Evolutionary conservation across 1,140 invertebrate species (phyloP).

Genomic region (Phthorimaea operculella): DNA sequence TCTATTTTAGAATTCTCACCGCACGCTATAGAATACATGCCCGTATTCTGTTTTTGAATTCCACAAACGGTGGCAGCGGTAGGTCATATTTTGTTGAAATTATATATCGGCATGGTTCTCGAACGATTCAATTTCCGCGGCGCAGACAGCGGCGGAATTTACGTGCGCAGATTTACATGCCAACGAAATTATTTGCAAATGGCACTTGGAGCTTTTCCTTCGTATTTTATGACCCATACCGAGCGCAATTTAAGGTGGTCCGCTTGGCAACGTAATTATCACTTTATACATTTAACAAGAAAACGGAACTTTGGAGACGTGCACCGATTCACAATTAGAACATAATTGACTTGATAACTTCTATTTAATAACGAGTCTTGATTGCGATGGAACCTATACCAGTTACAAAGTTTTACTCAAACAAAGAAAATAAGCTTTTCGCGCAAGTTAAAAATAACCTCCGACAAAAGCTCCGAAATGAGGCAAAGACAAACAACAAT

Average conservation of each 20-base stretch:
- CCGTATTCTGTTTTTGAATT: neutral
- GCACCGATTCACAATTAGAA: neutral
- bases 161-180: slow-evolving; percentile 61
- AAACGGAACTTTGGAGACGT: neutral
- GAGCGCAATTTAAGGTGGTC: slow-evolving; percentile 20
- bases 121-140: slow-evolving; percentile 63
- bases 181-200: slow-evolving; percentile 59
- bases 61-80: neutral
- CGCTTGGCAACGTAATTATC: slow-evolving; percentile 20
- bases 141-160: slow-evolving; percentile 59
- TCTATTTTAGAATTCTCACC: too few relatives aligned
- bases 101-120: slow-evolving; percentile 56
- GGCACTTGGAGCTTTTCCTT: slow-evolving; percentile 43
- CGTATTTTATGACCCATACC: slow-evolving; percentile 44
- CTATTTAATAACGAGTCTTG: neutral
- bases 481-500: slow-evolving; percentile 22
- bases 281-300: slow-evolving; percentile 20
- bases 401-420: neutral
- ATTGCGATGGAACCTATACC: neutral
- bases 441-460: slow-evolving; percentile 10
- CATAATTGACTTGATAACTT: neutral
- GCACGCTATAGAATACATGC: too few relatives aligned
- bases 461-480: slow-evolving; percentile 12
- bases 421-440: neutral
- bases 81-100: slow-evolving; percentile 43